These are phyloP conservation scores for Sarcophaga variegata DNA, from an alignment of 2,888 invertebrate genomes.

Conservation along the genomic window DNA sequence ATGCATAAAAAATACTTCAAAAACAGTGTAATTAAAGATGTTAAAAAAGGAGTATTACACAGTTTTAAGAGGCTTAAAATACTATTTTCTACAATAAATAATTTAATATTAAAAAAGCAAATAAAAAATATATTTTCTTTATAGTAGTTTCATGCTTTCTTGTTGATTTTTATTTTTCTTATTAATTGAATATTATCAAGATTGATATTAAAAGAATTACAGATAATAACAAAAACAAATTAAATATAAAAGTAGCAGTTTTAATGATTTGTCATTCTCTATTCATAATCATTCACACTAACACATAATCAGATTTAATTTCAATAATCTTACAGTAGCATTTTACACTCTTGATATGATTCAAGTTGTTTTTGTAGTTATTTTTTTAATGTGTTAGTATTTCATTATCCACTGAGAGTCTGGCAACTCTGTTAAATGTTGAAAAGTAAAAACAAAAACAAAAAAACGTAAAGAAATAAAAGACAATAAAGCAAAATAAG, in stretches of 20 bases:
- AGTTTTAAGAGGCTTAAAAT: too few species aligned
- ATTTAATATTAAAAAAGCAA: neutral
- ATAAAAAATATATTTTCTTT: constrained; percentile 1
- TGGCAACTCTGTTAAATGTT: constrained; percentile 46
- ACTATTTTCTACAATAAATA: constrained; percentile 9
- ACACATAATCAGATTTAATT: neutral
- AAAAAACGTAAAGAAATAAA: constrained; percentile 19
- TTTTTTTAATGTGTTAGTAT: neutral
- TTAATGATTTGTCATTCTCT: constrained; percentile 1
- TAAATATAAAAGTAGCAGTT: neutral
- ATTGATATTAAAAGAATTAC: neutral
- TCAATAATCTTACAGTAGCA: neutral
- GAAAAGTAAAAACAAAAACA: constrained; percentile 26
- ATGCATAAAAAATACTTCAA: constrained; percentile 26
- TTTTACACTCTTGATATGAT: neutral
- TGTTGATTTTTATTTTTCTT: neutral
- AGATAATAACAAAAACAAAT: neutral
- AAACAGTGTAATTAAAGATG: constrained; percentile 1
- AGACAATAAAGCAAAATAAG: constrained; percentile 71
- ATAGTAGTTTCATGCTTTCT: neutral
- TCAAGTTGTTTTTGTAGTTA: neutral
- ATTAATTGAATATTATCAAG: neutral
- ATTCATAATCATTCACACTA: neutral
- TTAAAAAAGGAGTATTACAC: neutral
- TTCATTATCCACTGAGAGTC: neutral